Base-by-base conservation (phyloP, 2,888 invertebrate species). In the Mythimna vitellina region DNA sequence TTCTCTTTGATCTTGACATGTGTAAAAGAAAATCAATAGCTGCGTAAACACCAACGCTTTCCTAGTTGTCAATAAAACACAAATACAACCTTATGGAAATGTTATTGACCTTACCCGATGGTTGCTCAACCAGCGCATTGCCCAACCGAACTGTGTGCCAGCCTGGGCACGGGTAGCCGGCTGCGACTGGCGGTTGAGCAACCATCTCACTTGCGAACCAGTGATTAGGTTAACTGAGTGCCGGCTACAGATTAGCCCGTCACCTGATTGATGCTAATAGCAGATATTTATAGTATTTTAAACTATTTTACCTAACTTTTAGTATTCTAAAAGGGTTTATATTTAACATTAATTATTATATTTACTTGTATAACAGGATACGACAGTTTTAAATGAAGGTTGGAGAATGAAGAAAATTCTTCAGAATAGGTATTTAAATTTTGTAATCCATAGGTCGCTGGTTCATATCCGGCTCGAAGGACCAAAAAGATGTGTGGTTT, bases 91-190 rank as follows among this genome's bases (percentile, higher is more conserved):
- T n/a, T 32, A 62, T 35, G 22, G 22, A 51, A 35, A 56, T 49
- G 65, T 62, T 42, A 73, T 57, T 77, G 74, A 73, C 65, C 80
- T 63, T 79, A 73, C 25, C 17, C 6, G 35, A 4, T 14, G 22
- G 22, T 65, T 72, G 79, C 61, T n/a, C 46, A 61, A 73, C 58
- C 46, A 57, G 32, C 20, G 20, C 10, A 20, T 77, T 80, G 35
- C 64, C 3, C 64, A 77, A 77, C 58, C 42, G 20, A 20, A 17
- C 38, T 12, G 22, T 8, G 53, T 32, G 49, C 8, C 32, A 5
- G 9, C 17, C 56, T 17, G 46, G 25, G 46, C n/a, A 12, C 46
- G 32, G 56, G 51, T 29, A 38, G 49, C 54, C 74, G 53, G 80
- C 64, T 67, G 56, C 46, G 66, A 67, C 10, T 46, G 53, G 35